Conservation (phyloP, 2,888 invertebrate genomes). For the Brachynemurus nebulosus region DNA sequence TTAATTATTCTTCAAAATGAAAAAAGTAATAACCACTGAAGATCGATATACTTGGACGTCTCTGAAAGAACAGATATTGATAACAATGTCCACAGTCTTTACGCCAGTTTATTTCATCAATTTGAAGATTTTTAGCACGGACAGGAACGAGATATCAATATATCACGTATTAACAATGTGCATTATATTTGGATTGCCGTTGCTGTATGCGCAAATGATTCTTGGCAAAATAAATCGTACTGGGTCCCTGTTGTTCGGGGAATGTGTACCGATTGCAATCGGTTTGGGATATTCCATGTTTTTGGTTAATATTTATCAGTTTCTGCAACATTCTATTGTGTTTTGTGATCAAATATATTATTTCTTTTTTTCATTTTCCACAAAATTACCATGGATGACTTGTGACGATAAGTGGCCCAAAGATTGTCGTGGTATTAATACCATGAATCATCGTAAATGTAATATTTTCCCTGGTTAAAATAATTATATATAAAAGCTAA, state of each 20-base stretch:
- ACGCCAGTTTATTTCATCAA: too few species aligned
- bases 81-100: too few species aligned
- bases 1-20: too few species aligned
- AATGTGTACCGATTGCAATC: not conserved
- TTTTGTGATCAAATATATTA: not conserved
- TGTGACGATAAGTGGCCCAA: conserved; percentile 1
- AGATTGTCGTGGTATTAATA: not conserved
- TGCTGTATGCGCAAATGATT: not conserved
- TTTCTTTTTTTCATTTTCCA: not conserved
- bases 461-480: too few species aligned
- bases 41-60: too few species aligned
- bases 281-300: not conserved
- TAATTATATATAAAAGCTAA: too few species aligned
- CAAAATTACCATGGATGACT: not conserved
- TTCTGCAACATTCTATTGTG: not conserved
- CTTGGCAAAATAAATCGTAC: not conserved
- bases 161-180: too few species aligned
- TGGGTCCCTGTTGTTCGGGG: not conserved
- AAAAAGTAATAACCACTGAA: too few species aligned
- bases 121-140: too few species aligned
- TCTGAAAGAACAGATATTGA: too few species aligned
- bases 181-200: not conserved
- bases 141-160: too few species aligned
- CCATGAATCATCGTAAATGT: too few species aligned
- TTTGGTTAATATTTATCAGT: not conserved